Conservation (phyloP, 2,113 vertebrate species). For the Neolamprologus cancellatus region DNA sequence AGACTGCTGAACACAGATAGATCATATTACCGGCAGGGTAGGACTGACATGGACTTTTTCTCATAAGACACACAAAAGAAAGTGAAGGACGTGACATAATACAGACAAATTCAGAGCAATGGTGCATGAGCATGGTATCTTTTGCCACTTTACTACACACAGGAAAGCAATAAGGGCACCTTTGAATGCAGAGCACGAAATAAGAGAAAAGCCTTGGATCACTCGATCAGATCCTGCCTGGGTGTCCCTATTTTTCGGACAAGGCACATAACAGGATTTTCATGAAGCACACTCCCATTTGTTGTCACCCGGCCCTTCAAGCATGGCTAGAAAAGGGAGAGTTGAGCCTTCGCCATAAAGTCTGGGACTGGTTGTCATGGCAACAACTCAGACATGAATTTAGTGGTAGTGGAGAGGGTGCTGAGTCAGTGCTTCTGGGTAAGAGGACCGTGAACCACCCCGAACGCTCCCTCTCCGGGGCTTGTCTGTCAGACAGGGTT, state of each 20-base stretch:
- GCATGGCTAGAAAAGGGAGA: conserved; percentile 23
- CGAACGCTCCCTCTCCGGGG: neutral
- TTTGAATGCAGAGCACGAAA: neutral
- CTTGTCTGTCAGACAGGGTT: conserved; percentile 12
- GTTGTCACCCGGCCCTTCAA: conserved; percentile 38
- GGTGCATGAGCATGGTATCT: neutral
- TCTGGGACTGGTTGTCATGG: conserved; percentile 45
- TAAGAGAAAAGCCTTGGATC: neutral
- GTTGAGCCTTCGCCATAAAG: neutral
- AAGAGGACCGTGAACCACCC: conserved; percentile 5
- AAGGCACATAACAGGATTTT: conserved; percentile 3
- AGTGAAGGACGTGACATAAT: neutral
- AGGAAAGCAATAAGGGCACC: neutral
- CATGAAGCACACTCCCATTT: conserved; percentile 10
- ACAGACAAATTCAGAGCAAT: neutral
- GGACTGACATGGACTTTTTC: neutral
- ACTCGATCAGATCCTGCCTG: neutral
- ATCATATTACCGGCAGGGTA: neutral
- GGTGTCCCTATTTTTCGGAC: neutral
- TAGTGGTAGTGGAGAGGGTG: conserved; percentile 14
- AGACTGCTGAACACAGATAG: neutral
- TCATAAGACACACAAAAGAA: neutral
- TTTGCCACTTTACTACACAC: neutral
- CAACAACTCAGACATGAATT: conserved; percentile 44
- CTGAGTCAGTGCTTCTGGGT: conserved; percentile 50